Conservation (phyloP, 2,888 invertebrate genomes). For the Leptopilina drosophilae region DNA sequence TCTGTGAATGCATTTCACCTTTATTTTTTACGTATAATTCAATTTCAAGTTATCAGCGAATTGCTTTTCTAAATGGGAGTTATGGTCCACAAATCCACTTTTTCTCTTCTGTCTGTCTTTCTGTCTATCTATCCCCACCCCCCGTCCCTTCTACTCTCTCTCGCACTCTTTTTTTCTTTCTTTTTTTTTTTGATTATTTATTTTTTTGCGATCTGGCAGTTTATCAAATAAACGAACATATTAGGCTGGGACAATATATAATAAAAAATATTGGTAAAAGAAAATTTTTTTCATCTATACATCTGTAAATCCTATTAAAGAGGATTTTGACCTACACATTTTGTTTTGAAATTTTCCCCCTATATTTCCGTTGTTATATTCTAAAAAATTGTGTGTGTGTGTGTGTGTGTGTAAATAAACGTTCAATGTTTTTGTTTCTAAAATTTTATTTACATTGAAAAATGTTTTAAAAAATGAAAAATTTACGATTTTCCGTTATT, state of each 20-base stretch:
- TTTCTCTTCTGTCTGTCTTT: neutral
- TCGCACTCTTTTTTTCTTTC: neutral
- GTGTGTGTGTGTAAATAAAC: no score
- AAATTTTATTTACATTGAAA: no score
- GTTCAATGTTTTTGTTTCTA: no score
- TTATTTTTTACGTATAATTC: constrained; percentile 1
- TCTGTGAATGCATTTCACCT: neutral
- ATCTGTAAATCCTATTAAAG: no score
- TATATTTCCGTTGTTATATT: no score
- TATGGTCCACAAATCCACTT: neutral
- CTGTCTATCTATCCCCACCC: neutral
- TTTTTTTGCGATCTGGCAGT: neutral
- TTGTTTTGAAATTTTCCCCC: no score
- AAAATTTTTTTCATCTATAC: no score
- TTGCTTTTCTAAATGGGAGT: neutral
- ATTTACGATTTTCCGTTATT: no score
- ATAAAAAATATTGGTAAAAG: neutral
- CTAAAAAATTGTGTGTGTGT: no score
- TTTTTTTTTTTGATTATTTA: neutral
- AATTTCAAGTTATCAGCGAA: constrained; percentile 12
- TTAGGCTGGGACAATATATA: neutral
- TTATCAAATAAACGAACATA: neutral
- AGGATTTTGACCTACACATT: no score
- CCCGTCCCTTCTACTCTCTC: neutral
- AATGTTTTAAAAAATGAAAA: no score